phyloP scores from a whole-genome alignment of 2,797 vertebrate genomes.

The Molossus molossus region DNA sequence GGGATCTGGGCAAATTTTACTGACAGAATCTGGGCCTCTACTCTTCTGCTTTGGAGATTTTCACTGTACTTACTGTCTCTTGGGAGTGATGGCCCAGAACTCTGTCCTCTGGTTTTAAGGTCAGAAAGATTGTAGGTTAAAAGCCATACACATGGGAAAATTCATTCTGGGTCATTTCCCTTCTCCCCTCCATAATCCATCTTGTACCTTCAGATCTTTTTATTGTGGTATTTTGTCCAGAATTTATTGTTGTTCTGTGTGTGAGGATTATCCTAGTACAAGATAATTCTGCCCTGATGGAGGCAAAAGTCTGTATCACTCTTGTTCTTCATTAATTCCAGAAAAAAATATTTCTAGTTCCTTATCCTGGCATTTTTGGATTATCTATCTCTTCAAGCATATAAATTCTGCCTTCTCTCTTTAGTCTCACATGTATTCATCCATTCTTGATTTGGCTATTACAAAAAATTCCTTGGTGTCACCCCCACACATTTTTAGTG shows the following conservation, averaged over 20 bases:
- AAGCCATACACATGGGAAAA: neutral
- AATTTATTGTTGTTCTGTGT: neutral
- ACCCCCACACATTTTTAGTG: neutral
- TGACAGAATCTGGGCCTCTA: neutral
- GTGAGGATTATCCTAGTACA: neutral
- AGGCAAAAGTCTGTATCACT: neutral
- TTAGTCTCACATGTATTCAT: neutral
- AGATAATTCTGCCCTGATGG: neutral
- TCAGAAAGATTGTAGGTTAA: neutral
- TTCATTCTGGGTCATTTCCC: neutral
- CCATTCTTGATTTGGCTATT: neutral
- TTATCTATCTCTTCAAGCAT: neutral
- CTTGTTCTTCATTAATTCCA: neutral
- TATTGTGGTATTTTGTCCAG: neutral
- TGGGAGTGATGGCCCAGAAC: neutral
- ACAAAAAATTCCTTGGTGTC: neutral
- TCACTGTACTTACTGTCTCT: neutral
- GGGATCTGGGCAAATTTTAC: neutral
- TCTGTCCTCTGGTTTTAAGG: neutral
- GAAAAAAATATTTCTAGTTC: neutral
- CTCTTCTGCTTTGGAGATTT: neutral
- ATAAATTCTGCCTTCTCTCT: neutral
- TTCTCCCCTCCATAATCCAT: neutral
- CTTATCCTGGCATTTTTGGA: neutral
- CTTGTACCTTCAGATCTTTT: neutral